Conservation (phyloP, 2,113 vertebrate species). For the Mormoops blainvillei region DNA sequence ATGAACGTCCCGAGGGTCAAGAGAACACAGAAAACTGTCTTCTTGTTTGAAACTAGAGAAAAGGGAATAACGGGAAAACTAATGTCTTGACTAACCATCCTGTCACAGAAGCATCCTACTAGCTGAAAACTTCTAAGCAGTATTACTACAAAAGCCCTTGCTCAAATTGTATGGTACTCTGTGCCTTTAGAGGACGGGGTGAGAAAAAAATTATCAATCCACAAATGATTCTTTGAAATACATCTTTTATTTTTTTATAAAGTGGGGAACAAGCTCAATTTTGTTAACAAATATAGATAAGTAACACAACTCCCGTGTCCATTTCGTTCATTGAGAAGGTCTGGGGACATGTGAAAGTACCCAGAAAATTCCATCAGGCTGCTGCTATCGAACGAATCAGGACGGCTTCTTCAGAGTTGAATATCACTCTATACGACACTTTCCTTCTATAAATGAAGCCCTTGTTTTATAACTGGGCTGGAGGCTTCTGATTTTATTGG, state of each 20-base stretch:
- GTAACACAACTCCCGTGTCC: background rate
- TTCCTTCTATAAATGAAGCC: conserved; percentile 74
- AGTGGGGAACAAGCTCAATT: background rate
- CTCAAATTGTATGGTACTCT: background rate
- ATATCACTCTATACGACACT: conserved; percentile 14
- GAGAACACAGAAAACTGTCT: background rate
- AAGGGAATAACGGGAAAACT: background rate
- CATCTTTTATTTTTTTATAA: background rate
- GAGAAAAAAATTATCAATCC: background rate
- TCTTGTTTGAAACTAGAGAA: background rate
- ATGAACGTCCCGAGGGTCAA: background rate
- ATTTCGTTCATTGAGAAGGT: background rate
- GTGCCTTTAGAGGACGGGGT: background rate
- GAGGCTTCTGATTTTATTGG: conserved; percentile 76
- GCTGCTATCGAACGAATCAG: background rate
- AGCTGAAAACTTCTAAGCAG: conserved; percentile 6
- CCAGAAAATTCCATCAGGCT: background rate
- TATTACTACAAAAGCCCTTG: background rate
- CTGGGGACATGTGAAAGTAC: background rate
- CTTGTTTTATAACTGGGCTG: conserved; percentile 76
- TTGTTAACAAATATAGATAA: background rate
- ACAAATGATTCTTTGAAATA: background rate
- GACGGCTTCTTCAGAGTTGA: conserved; percentile 30
- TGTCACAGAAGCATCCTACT: background rate
- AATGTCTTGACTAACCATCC: background rate